Base-by-base conservation (phyloP, 2,113 vertebrate species). In the Eupsittula cactorum region DNA sequence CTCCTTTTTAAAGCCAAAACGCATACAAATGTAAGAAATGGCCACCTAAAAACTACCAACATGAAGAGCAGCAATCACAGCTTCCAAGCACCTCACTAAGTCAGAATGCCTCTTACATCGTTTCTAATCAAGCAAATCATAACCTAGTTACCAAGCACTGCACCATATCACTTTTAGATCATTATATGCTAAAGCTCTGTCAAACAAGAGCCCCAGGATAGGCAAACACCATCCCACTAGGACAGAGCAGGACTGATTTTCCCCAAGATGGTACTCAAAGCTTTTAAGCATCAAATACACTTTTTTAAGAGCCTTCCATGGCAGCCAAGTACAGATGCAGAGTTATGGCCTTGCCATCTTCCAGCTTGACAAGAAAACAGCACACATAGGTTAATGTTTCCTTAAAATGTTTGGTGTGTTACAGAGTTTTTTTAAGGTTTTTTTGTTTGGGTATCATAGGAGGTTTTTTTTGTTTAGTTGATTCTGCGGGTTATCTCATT, bases 21-120 rank as follows among this genome's bases (percentile, higher is more conserved):
- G 0, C 18, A 73, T 4, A 29, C 6, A 68, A 70, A 10, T 53
- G 2, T 29, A 41, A 77, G 13, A 39, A 16, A 47, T 0, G 0
- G 16, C 5, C 47, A 69, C 27, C 24, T 28, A 76, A 85, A 87
- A 70, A 9, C 33, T 29, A 52, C 18, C 24, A 47, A 44, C 10
- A 16, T 14, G 8, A 57, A 73, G 3, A 79, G 49, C 49, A 83
- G 24, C 49, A 75, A 49, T 5, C 41, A 68, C n/a, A 76, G 42
- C 27, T 67, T 27, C 59, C 47, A 53, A 57, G 24, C 24, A 63
- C 31, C 42, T 73, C 31, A 27, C 17, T 25, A 70, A 63, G 14
- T 16, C 6, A 79, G 47, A 93, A 84, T 2, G 5, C 23, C 10
- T 86, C 75, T 49, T 49, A 49, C 11, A 6, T 80, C 20, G 10